Conservation (phyloP, 2,113 vertebrate genomes). For the Rana temporaria region DNA sequence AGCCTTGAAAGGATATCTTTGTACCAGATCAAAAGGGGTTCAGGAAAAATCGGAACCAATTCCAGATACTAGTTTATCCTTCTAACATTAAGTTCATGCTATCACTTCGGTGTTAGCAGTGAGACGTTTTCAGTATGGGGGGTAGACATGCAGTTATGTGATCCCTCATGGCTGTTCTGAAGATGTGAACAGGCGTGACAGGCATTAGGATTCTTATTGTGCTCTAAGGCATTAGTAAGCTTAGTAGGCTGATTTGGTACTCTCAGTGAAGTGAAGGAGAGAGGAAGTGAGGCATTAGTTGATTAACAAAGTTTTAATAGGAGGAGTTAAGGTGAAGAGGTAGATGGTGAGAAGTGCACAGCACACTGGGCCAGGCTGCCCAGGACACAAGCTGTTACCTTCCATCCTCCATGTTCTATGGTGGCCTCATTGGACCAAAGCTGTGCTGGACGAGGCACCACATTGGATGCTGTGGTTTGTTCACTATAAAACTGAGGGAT, state of each 20-base stretch:
- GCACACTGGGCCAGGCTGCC: constrained; percentile 54
- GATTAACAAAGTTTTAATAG: constrained; percentile 63
- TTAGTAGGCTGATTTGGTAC: background rate
- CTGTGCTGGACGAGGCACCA: constrained; percentile 67
- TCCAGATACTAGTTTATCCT: background rate
- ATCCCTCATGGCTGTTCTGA: background rate
- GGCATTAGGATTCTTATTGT: constrained; percentile 2
- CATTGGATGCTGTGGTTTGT: constrained; percentile 66
- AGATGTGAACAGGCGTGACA: constrained; percentile 23
- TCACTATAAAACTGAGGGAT: constrained; percentile 71
- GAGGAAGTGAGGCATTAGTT: constrained; percentile 55
- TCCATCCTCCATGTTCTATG: constrained; percentile 69
- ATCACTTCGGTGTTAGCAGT: background rate
- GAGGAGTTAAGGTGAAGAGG: constrained; percentile 55
- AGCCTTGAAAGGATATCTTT: too few species aligned
- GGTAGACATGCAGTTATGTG: constrained; percentile 44
- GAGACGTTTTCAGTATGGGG: background rate
- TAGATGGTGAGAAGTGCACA: constrained; percentile 62
- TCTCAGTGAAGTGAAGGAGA: constrained; percentile 40
- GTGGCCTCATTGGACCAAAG: constrained; percentile 72
- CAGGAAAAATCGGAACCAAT: too few species aligned
- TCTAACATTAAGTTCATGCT: constrained; percentile 12
- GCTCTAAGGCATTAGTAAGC: constrained; percentile 29
- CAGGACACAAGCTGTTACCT: constrained; percentile 79
- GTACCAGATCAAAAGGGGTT: too few species aligned